Evolutionary conservation across 2,113 vertebrate species (phyloP).

Genomic region (Ammodytes dubius): DNA sequence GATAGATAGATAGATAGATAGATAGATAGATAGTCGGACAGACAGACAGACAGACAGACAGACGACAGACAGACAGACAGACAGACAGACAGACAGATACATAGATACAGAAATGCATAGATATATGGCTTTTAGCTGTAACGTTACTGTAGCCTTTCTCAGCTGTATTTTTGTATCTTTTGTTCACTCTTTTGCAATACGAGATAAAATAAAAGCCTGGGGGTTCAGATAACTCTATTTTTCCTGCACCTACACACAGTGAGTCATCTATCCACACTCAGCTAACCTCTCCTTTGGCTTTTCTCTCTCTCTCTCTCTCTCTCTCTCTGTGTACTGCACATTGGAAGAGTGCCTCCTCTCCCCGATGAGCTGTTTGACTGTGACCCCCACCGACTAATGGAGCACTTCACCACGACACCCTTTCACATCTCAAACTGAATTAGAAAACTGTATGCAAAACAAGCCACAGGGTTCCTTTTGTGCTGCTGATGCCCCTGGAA

Average conservation of each 20-base stretch:
- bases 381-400: slow-evolving; percentile 58
- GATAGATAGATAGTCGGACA: slow-evolving; percentile 6
- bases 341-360: slow-evolving; percentile 50
- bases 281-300: slow-evolving; percentile 57
- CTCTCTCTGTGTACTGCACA: slow-evolving; percentile 44
- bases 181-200: slow-evolving; percentile 36
- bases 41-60: slow-evolving; percentile 21
- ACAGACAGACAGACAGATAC: slow-evolving; percentile 37
- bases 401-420: slow-evolving; percentile 48
- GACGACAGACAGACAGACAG: slow-evolving; percentile 23
- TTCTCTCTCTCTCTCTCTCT: slow-evolving; percentile 40
- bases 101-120: slow-evolving; percentile 5
- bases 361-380: slow-evolving; percentile 56
- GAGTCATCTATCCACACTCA: slow-evolving; percentile 71
- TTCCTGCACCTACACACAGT: slow-evolving; percentile 72
- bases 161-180: slow-evolving; percentile 39
- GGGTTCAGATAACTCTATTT: slow-evolving; percentile 66
- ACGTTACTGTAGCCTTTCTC: slow-evolving; percentile 5
- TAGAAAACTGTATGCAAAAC: slow-evolving; percentile 42
- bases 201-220: slow-evolving; percentile 57
- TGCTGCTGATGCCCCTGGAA: slow-evolving; percentile 10
- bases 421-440: slow-evolving; percentile 52
- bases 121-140: background rate
- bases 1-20: slow-evolving; percentile 28
- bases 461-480: slow-evolving; percentile 25